Conservation (phyloP, 37 sponge, comb jelly and placozoan species). For the Cladorhizidae sp. region DNA sequence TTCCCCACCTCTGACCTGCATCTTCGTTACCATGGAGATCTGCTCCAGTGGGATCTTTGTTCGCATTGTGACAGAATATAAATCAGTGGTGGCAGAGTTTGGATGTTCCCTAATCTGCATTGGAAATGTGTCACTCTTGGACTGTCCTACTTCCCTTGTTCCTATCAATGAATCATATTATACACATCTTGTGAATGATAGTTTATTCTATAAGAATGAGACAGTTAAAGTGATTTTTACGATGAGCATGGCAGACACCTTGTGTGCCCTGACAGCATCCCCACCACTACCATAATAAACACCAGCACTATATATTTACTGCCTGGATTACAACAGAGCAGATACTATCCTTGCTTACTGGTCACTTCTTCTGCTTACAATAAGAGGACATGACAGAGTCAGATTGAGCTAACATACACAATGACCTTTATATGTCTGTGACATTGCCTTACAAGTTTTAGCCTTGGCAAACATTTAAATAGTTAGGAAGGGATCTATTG, state of each 20-base stretch:
- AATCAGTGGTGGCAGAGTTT: background rate
- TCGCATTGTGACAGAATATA: slow-evolving; percentile 3
- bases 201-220: background rate
- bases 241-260: slow-evolving; percentile 3
- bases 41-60: slow-evolving; percentile 7
- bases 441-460: too few species aligned
- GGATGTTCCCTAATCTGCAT: slow-evolving; percentile 1
- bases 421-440: too few species aligned
- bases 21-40: background rate
- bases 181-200: background rate
- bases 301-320: background rate
- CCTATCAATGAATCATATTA: slow-evolving; percentile 5
- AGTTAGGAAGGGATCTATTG: too few species aligned
- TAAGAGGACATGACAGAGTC: too few species aligned
- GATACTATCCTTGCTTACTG: too few species aligned
- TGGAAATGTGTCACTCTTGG: background rate
- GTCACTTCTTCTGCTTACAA: too few species aligned
- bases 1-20: too few species aligned
- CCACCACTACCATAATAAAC: background rate
- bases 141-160: slow-evolving; percentile 1
- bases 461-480: too few species aligned
- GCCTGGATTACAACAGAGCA: background rate
- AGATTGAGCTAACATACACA: too few species aligned
- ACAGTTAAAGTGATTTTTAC: background rate
- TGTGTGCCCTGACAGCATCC: background rate